These are phyloP conservation scores for Escarpia spicata DNA, from an alignment of 2,888 invertebrate genomes.

Conservation along the genomic window DNA sequence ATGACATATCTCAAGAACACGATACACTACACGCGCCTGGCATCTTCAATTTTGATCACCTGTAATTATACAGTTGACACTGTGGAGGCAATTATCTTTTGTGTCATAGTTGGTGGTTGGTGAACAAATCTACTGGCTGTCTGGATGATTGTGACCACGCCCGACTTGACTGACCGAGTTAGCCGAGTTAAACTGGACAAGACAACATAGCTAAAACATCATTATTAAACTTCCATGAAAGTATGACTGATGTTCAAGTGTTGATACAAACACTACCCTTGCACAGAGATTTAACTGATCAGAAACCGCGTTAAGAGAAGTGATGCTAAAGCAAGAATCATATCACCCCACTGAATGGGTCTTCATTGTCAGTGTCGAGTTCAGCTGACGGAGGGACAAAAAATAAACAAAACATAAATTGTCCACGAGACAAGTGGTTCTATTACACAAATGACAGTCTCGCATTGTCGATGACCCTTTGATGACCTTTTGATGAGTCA, in stretches of 20 bases:
- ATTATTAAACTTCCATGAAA: neutral
- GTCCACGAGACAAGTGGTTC: neutral
- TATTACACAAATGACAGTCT: neutral
- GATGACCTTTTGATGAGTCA: neutral
- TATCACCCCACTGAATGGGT: neutral
- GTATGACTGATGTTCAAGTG: neutral
- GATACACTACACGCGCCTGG: neutral
- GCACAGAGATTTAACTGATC: neutral
- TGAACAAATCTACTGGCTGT: neutral
- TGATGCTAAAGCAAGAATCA: neutral
- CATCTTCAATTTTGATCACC: neutral
- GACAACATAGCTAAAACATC: neutral
- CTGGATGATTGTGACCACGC: conserved; percentile 1
- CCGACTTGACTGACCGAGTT: neutral
- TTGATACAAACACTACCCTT: neutral
- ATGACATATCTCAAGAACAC: neutral
- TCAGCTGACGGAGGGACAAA: neutral
- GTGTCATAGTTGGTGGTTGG: neutral
- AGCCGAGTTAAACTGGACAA: neutral
- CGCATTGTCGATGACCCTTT: neutral
- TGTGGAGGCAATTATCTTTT: neutral
- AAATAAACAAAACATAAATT: conserved; percentile 1
- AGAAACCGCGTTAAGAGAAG: neutral
- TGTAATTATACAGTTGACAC: neutral
- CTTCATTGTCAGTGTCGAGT: neutral